These are phyloP conservation scores for Hydractinia symbiolongicarpus DNA, from an alignment of 30 jellyfish, hydroid and myxozoan genomes.

Conservation along the genomic window DNA sequence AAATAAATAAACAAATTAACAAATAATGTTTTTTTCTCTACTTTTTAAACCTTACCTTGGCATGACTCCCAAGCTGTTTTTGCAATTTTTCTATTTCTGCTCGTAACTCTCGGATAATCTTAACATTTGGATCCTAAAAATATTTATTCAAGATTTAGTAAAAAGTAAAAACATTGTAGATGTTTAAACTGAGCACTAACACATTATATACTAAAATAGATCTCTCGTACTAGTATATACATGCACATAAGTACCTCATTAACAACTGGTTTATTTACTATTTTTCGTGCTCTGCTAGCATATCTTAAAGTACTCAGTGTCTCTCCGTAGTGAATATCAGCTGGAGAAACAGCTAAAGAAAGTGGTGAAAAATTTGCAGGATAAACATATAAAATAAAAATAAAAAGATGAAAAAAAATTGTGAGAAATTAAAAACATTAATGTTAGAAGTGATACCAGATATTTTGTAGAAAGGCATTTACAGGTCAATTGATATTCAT, in stretches of 20 bases:
- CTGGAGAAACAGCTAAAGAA: conserved; percentile 85
- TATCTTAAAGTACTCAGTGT: conserved; percentile 82
- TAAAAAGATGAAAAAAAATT: background rate
- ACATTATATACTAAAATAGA: background rate
- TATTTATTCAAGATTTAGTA: too few species aligned
- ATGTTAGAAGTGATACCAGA: too few species aligned
- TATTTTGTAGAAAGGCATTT: background rate
- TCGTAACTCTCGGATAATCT: conserved; percentile 71
- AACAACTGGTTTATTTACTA: conserved; percentile 70
- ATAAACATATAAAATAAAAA: background rate
- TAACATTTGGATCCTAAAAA: conserved; percentile 93
- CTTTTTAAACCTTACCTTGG: conserved; percentile 1
- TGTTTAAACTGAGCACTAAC: background rate
- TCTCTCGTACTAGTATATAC: background rate
- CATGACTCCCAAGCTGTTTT: conserved; percentile 15
- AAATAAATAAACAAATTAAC: conserved; percentile 16
- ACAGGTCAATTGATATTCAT: background rate
- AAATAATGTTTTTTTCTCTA: background rate
- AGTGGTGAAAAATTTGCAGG: background rate
- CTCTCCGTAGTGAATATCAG: conserved; percentile 73
- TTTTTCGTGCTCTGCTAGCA: conserved; percentile 91
- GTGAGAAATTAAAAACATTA: background rate
- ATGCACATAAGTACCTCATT: conserved; percentile 55
- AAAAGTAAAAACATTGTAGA: background rate
- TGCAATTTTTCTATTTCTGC: conserved; percentile 75